Evolutionary conservation across 2,113 vertebrate species (phyloP).

Genomic region (Megaleporinus macrocephalus): DNA sequence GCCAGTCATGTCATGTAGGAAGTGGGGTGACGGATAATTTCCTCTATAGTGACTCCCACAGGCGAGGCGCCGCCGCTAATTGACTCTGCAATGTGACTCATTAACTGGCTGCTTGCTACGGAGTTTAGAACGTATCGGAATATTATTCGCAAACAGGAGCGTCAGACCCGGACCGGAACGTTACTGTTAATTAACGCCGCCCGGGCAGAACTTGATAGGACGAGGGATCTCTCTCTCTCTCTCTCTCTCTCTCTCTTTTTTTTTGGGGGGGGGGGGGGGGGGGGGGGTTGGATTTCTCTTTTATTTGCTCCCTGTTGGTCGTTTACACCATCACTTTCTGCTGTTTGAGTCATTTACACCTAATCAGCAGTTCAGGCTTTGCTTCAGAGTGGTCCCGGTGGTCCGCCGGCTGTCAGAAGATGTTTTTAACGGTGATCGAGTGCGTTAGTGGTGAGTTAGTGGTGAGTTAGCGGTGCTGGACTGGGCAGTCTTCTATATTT

Average conservation of each 20-base stretch:
- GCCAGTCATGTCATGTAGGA: slow-evolving; percentile 36
- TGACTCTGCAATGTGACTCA: slow-evolving; percentile 56
- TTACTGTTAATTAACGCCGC: slow-evolving; percentile 52
- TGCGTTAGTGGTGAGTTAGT: slow-evolving; percentile 44
- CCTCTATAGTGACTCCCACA: slow-evolving; percentile 40
- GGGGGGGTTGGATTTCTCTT: not conserved
- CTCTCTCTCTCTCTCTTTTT: no score
- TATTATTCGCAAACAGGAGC: slow-evolving; percentile 51
- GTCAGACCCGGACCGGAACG: slow-evolving; percentile 28
- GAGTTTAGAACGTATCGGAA: slow-evolving; percentile 51
- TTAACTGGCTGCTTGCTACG: slow-evolving; percentile 44
- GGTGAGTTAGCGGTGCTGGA: slow-evolving; percentile 18
- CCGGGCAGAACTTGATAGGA: slow-evolving; percentile 28
- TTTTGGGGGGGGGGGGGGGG: no score
- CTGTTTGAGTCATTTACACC: slow-evolving; percentile 49
- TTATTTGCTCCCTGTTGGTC: slow-evolving; percentile 42
- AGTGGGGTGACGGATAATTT: slow-evolving; percentile 45
- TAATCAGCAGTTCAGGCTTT: slow-evolving; percentile 38
- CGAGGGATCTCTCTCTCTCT: slow-evolving; percentile 4
- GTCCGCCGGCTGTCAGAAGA: slow-evolving; percentile 50
- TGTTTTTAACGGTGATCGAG: slow-evolving; percentile 50
- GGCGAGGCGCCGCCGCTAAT: slow-evolving; percentile 44
- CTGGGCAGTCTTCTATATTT: slow-evolving; percentile 27
- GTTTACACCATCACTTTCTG: slow-evolving; percentile 16
- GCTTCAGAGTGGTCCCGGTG: slow-evolving; percentile 28